Conservation (phyloP, 2,113 vertebrate species). For the Glaucidium brasilianum region DNA sequence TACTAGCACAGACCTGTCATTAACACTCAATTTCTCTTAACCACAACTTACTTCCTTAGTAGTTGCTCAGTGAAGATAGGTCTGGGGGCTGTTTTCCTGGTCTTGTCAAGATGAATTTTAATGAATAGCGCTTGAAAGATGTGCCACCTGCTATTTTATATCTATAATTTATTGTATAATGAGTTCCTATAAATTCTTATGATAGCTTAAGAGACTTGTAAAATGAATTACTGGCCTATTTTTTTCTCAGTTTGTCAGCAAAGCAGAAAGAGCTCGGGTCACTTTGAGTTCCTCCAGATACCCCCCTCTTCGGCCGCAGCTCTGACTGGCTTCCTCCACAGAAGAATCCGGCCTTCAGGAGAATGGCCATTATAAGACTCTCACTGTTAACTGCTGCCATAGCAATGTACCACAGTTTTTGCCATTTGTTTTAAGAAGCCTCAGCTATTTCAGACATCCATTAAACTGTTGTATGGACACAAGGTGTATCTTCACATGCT, state of each 20-base stretch:
- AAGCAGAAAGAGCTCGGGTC: neutral
- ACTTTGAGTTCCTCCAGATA: neutral
- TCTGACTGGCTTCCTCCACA: neutral
- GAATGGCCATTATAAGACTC: neutral
- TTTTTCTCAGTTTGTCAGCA: neutral
- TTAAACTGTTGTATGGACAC: neutral
- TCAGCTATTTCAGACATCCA: neutral
- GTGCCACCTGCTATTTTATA: slow-evolving; percentile 55
- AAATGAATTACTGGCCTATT: neutral
- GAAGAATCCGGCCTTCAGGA: neutral
- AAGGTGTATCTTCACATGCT: neutral
- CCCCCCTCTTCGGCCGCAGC: accelerated
- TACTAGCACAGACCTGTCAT: neutral
- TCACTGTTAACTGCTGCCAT: neutral
- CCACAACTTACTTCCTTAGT: neutral
- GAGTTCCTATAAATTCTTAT: slow-evolving; percentile 11
- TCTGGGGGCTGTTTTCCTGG: slow-evolving; percentile 12
- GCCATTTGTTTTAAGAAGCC: neutral
- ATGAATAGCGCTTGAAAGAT: slow-evolving; percentile 12
- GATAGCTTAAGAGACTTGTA: neutral
- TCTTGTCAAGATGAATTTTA: slow-evolving; percentile 39
- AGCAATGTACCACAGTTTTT: neutral
- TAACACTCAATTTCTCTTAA: slow-evolving; percentile 31
- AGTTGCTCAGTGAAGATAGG: neutral
- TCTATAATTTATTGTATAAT: slow-evolving; percentile 36